Percentiles rank a stretch among this genome's conserved stretches.
Conservation (phyloP, 2,888 invertebrate species). For the Zygothrica quintamaculata region DNA sequence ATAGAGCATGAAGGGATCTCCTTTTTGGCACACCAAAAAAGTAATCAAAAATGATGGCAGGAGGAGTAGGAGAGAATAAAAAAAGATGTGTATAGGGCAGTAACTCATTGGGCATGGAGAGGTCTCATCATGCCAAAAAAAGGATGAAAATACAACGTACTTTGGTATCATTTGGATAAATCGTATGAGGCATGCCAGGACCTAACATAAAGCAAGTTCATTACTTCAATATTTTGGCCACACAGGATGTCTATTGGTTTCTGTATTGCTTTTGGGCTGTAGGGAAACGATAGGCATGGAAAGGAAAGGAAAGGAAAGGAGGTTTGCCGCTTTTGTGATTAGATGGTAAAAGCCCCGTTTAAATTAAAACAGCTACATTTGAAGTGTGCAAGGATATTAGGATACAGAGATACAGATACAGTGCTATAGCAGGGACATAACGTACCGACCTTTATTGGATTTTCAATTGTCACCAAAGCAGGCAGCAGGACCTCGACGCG, state of each 20-base stretch:
- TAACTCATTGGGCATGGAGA: constrained; percentile 71
- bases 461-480: constrained; percentile 76
- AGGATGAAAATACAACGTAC: constrained; percentile 36
- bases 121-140: constrained; percentile 17
- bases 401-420: no score
- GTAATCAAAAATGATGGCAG: constrained; percentile 75
- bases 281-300: no score
- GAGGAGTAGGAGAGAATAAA: no score
- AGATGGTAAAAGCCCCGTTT: constrained; percentile 65
- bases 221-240: constrained; percentile 74
- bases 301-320: no score
- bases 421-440: neutral
- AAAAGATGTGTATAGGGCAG: constrained; percentile 72
- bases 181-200: constrained; percentile 18
- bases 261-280: constrained; percentile 40
- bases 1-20: no score
- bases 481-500: no score
- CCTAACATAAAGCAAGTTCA: constrained; percentile 56
- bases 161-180: constrained; percentile 63
- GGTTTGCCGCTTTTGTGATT: constrained; percentile 69
- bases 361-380: constrained; percentile 74
- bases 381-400: constrained; percentile 3
- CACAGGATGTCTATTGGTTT: constrained; percentile 55
- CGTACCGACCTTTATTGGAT: constrained; percentile 71
- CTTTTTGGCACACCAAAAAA: constrained; percentile 52